phyloP scores from a whole-genome alignment of 2,797 vertebrate species.

The Smutsia temminckii region DNA sequence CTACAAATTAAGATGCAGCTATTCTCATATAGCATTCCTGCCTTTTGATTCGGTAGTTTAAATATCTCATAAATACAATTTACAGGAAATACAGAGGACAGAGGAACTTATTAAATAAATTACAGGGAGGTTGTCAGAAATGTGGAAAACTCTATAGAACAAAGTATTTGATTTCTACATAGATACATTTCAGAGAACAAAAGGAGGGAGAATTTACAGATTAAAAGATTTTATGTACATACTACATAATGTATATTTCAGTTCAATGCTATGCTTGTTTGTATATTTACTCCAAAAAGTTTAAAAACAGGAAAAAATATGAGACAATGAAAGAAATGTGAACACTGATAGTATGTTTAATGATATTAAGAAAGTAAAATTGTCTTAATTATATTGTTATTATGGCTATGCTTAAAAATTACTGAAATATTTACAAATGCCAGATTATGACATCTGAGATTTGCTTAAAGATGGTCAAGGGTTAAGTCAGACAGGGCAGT shows the following conservation, averaged over 20 bases:
- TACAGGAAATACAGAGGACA: not conserved
- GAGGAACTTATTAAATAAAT: not conserved
- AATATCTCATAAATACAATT: not conserved
- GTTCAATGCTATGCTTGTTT: not conserved
- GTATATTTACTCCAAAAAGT: not conserved
- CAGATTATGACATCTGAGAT: not conserved
- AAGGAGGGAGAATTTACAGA: not conserved
- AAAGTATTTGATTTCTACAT: not conserved
- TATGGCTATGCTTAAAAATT: not conserved
- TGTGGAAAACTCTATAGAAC: not conserved
- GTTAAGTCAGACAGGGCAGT: not conserved
- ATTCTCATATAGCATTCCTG: not conserved
- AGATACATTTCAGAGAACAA: not conserved
- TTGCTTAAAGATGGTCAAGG: not conserved
- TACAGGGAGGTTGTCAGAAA: not conserved
- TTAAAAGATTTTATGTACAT: not conserved
- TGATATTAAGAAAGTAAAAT: not conserved
- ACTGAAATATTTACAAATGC: not conserved
- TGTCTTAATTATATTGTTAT: not conserved
- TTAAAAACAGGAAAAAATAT: not conserved
- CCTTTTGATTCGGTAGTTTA: not conserved
- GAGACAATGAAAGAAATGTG: constrained; percentile 4
- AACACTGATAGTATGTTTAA: not conserved
- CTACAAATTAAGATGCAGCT: not conserved
- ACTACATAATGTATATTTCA: not conserved